Percentiles rank a stretch among this genome's conserved stretches.
phyloP scores from a whole-genome alignment of 2,888 invertebrate genomes.

The Scaptodrosophila latifasciaeformis region DNA sequence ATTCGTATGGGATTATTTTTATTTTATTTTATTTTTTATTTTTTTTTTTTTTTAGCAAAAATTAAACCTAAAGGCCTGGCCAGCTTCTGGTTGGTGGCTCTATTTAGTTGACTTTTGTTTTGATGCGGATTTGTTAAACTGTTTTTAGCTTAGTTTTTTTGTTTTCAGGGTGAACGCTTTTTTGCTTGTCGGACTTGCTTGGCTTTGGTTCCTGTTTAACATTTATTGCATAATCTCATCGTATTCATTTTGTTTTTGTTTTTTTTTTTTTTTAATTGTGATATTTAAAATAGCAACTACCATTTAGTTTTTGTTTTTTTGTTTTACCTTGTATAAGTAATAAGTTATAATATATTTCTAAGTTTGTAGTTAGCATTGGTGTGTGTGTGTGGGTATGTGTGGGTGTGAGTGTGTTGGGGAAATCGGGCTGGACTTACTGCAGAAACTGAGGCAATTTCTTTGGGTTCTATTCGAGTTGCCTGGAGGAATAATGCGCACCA shows the following conservation, averaged over 20 bases:
- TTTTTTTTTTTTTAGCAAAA: conserved; percentile 30
- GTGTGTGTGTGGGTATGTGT: conserved; percentile 35
- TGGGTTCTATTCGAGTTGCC: too few relatives aligned
- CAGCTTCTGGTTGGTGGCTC: conserved; percentile 3
- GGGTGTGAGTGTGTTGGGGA: conserved; percentile 8
- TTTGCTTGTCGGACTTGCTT: conserved; percentile 36
- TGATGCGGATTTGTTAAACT: neutral
- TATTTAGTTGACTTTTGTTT: neutral
- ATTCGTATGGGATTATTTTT: conserved; percentile 3
- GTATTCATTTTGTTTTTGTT: conserved; percentile 30
- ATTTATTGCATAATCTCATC: conserved; percentile 42
- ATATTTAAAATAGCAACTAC: conserved; percentile 70
- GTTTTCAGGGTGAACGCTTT: conserved; percentile 31
- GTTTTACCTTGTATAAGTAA: conserved; percentile 61
- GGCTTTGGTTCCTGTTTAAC: conserved; percentile 53
- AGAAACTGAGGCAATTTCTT: conserved; percentile 25
- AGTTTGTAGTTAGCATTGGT: conserved; percentile 25
- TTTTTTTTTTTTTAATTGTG: conserved; percentile 28
- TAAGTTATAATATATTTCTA: conserved; percentile 67
- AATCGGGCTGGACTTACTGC: conserved; percentile 1
- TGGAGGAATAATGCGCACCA: too few relatives aligned
- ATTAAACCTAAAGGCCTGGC: conserved; percentile 52
- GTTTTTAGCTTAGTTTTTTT: conserved; percentile 22
- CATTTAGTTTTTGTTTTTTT: conserved; percentile 34
- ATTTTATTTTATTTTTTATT: conserved; percentile 15